Evolutionary conservation across 1,140 invertebrate species (phyloP), one percentile per base, ranked within the genome.

Genomic region (Periplaneta americana): DNA sequence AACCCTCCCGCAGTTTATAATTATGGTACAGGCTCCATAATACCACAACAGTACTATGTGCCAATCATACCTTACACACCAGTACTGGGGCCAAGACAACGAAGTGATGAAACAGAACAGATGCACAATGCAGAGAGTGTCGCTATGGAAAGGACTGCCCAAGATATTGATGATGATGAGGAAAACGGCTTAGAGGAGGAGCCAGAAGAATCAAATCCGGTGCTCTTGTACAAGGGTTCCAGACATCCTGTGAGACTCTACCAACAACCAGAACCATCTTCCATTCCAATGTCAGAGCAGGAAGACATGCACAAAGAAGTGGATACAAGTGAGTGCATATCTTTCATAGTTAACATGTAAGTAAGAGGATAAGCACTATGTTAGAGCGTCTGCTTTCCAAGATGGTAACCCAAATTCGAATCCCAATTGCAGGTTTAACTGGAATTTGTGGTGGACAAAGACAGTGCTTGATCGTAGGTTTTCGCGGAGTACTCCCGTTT

Each of bases 231-330:
- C 35, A 82, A 82, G 32, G 82, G 82, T 34, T 78, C 80, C 0
- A 74, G 78, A 66, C 82, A 74, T 39, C 82, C 82, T 22, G 78
- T 82, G 34, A 79, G 82, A 35, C 78, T 82, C 15, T 82, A 82
- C 74, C 82, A 82, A 34, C 76, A 82, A 75, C 82, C 78, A 28
- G 74, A 80, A 18, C 13, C 22, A 2, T 17, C 75, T 66, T 2
- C 28, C 0, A n/a, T 66, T 66, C n/a, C 48, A 28, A 6, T 6
- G 13, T 4, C 48, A 4, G 28, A 66, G 48, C 48, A 28, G 13
- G 13, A 9, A 11, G 48, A 66, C 8, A 6, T 28, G 22, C 22
- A 66, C 22, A 66, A 66, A 9, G 48, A 66, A 66, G 48, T 6
- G 13, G 48, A 28, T n/a, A 66, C 48, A 28, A n/a, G 48, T 66